Evolutionary conservation across 53 echinoderm and acorn worm genomes (phyloP).

Genomic region (Antedon mediterranea): DNA sequence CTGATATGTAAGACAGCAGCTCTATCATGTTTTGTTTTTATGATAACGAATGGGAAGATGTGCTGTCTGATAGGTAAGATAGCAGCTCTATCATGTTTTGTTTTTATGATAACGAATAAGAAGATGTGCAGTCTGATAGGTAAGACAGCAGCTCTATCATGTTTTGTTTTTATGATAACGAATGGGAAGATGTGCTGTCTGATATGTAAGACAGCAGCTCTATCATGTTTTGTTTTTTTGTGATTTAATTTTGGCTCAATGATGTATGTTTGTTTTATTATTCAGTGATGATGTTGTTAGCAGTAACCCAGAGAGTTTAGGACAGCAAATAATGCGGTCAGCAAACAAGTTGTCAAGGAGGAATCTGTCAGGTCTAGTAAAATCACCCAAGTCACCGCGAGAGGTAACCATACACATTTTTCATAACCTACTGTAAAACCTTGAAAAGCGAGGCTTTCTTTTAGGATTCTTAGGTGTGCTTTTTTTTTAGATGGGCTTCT

Average conservation of each 20-base stretch:
- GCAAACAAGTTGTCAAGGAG: neutral
- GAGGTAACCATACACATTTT: neutral
- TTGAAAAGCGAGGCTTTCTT: no score
- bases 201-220: no score
- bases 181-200: slow-evolving; percentile 24
- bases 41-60: slow-evolving; percentile 36
- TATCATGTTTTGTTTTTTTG: no score
- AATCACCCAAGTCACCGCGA: neutral
- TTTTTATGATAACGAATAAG: slow-evolving; percentile 38
- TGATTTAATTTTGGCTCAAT: no score
- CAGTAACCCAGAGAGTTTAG: slow-evolving; percentile 2
- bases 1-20: slow-evolving; percentile 21
- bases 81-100: no score
- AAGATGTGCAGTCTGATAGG: slow-evolving; percentile 15
- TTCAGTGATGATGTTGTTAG: neutral
- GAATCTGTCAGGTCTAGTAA: neutral
- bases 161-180: no score
- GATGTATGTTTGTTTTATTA: no score
- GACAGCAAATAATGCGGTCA: neutral
- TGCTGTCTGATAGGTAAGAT: slow-evolving; percentile 14
- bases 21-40: no score
- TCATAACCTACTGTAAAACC: no score
- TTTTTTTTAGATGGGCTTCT: no score
- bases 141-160: no score
- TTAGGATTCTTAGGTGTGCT: no score